Evolutionary conservation across 2,797 vertebrate genomes (phyloP).

Genomic region (Molossus molossus): DNA sequence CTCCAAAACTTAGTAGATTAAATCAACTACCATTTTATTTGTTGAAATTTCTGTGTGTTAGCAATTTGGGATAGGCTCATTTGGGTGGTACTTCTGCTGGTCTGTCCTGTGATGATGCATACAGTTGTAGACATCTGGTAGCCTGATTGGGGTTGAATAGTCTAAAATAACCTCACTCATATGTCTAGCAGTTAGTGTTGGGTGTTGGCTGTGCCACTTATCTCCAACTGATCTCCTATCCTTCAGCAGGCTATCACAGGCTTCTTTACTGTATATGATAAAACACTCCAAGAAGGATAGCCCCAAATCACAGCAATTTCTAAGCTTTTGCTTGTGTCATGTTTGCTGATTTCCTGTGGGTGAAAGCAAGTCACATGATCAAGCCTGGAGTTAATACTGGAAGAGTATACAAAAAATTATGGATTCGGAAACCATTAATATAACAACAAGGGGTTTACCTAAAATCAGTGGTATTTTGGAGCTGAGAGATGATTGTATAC

Average conservation of each 20-base stretch:
- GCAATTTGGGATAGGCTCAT: not conserved
- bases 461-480: constrained; percentile 24
- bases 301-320: not conserved
- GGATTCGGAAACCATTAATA: not conserved
- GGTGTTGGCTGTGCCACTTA: not conserved
- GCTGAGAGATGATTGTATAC: not conserved
- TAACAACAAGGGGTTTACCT: constrained; percentile 10
- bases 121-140: not conserved
- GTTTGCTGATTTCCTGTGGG: not conserved
- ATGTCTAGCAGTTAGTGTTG: not conserved
- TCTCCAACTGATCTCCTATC: not conserved
- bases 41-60: not conserved
- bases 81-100: not conserved
- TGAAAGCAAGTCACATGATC: constrained; percentile 38
- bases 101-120: not conserved
- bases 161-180: constrained; percentile 1
- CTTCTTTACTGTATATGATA: not conserved
- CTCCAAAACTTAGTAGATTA: not conserved
- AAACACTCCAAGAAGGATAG: not conserved
- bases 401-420: not conserved
- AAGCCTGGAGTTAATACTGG: not conserved
- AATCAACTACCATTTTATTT: constrained; percentile 26
- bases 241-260: not conserved
- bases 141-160: not conserved
- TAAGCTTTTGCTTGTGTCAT: constrained; percentile 7